Conservation (phyloP, 2,113 vertebrate species). For the Ceratotherium simum region DNA sequence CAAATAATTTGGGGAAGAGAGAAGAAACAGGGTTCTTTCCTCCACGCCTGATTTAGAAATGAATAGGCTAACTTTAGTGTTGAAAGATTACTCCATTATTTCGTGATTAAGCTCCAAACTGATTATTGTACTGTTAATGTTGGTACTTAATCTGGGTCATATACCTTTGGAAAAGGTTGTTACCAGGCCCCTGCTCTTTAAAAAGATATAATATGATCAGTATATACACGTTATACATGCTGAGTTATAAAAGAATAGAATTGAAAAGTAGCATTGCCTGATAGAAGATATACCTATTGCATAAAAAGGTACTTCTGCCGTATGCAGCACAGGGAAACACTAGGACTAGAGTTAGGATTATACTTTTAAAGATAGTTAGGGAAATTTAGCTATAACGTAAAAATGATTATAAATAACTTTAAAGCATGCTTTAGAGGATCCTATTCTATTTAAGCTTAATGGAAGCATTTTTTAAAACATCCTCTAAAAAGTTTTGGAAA, state of each 20-base stretch:
- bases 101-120: constrained; percentile 40
- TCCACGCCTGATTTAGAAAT: constrained; percentile 11
- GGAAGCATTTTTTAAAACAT: background rate
- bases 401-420: background rate
- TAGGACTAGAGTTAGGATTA: background rate
- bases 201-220: background rate
- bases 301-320: background rate
- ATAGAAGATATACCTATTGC: background rate
- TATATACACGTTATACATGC: background rate
- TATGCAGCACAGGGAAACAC: background rate
- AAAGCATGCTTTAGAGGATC: background rate
- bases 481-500: constrained; percentile 11
- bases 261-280: background rate
- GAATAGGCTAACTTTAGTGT: background rate
- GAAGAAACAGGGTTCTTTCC: background rate
- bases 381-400: background rate
- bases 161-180: background rate
- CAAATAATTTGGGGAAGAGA: constrained; percentile 37
- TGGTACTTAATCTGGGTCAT: background rate
- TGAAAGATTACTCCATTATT: constrained; percentile 42
- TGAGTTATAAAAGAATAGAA: constrained; percentile 21
- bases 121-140: background rate
- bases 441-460: constrained; percentile 24
- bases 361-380: background rate
- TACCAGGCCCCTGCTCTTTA: constrained; percentile 36